These are phyloP conservation scores for Hyla sarda DNA, from an alignment of 2,113 vertebrate species.

Conservation along the genomic window DNA sequence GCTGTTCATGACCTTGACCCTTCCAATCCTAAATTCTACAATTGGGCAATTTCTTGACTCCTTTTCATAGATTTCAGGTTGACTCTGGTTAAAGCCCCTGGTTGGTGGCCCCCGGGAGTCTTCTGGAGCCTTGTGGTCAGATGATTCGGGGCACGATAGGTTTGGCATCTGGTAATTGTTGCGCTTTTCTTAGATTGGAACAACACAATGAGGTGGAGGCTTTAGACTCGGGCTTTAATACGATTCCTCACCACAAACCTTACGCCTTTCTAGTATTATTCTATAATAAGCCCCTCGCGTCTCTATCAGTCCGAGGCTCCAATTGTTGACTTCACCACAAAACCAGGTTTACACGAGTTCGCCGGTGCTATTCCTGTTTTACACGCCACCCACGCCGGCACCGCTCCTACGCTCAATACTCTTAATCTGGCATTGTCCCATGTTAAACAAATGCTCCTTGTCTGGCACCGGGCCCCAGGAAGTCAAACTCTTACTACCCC, in stretches of 20 bases:
- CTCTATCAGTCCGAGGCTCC: background rate
- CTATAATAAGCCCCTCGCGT: conserved; percentile 15
- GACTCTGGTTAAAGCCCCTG: background rate
- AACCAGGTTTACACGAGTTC: conserved; percentile 43
- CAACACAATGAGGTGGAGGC: background rate
- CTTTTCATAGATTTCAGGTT: background rate
- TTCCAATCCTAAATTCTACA: too few species aligned
- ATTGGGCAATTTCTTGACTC: background rate
- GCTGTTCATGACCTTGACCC: too few species aligned
- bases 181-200: conserved; percentile 9
- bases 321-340: conserved; percentile 25
- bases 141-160: background rate
- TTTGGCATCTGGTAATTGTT: conserved; percentile 30
- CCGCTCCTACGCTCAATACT: background rate
- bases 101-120: background rate
- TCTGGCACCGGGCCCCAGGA: conserved; percentile 20
- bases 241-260: conserved; percentile 1
- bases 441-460: conserved; percentile 30
- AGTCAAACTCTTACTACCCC: background rate
- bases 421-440: conserved; percentile 34
- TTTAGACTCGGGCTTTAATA: background rate
- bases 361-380: conserved; percentile 30
- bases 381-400: conserved; percentile 40
- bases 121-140: conserved; percentile 48
- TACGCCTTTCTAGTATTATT: background rate